Percentiles rank a stretch among this genome's conserved stretches.
Evolutionary conservation across 2,888 invertebrate species (phyloP).

Genomic region (Carterocephalus palaemon): DNA sequence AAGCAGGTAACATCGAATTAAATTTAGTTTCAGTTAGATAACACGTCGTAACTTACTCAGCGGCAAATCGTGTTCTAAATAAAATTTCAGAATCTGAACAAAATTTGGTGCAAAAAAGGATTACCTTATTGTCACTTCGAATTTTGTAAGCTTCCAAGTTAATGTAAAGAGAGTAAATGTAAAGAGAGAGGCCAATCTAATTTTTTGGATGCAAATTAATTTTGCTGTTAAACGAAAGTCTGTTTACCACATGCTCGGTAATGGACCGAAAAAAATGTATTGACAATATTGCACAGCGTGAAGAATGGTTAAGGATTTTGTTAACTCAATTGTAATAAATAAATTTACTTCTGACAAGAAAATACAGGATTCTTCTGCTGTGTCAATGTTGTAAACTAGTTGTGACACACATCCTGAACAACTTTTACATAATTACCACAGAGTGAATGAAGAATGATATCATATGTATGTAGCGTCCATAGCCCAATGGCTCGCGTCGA

Average conservation of each 20-base stretch:
- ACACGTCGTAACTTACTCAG: constrained; percentile 27
- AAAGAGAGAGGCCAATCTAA: constrained; percentile 10
- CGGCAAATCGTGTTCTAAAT: not conserved
- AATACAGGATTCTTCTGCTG: too few species aligned
- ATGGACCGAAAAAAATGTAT: constrained; percentile 41
- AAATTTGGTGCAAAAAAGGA: constrained; percentile 12
- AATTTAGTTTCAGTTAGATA: constrained; percentile 20
- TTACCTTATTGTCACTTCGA: constrained; percentile 7
- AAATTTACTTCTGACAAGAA: too few species aligned
- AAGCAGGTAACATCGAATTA: constrained; percentile 4
- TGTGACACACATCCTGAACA: too few species aligned
- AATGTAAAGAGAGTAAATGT: too few species aligned
- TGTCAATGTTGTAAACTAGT: too few species aligned
- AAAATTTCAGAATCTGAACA: constrained; percentile 8
- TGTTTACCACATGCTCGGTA: constrained; percentile 29
- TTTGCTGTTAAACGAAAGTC: constrained; percentile 37
- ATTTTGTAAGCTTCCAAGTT: constrained; percentile 8
- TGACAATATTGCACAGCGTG: constrained; percentile 46
- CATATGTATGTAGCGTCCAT: too few species aligned
- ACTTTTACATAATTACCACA: too few species aligned
- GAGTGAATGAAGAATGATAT: too few species aligned
- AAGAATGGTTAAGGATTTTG: constrained; percentile 55
- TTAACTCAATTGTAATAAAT: constrained; percentile 55
- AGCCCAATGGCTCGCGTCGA: too few species aligned
- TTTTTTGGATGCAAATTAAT: constrained; percentile 17